A percentile compares a stretch with the other conserved stretches of the same genome.
phyloP scores from a whole-genome alignment of 2,888 invertebrate species.

The Trissolcus brochymenae region DNA sequence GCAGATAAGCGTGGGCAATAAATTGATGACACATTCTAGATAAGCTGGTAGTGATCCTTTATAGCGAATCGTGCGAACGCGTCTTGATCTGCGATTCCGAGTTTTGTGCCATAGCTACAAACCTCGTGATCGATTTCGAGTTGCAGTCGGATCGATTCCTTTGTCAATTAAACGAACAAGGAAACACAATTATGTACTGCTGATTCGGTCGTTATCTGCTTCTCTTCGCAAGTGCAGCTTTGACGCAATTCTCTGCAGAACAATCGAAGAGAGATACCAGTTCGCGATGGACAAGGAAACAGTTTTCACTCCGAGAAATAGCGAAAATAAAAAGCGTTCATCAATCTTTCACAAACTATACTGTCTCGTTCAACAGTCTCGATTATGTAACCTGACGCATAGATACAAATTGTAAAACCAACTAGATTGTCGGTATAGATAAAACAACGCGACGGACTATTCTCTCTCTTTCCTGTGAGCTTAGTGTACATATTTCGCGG shows the following conservation, averaged over 20 bases:
- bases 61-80: slow-evolving; percentile 26
- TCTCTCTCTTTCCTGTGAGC: slow-evolving; percentile 58
- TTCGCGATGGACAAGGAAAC: slow-evolving; percentile 36
- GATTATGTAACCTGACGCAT: slow-evolving; percentile 22
- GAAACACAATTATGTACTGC: slow-evolving; percentile 17
- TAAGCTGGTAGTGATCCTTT: slow-evolving; percentile 43
- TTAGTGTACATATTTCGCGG: slow-evolving; percentile 63
- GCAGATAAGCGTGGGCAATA: slow-evolving; percentile 45
- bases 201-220: slow-evolving; percentile 27
- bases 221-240: slow-evolving; percentile 29
- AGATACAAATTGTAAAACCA: no score
- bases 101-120: slow-evolving; percentile 1
- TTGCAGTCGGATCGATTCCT: slow-evolving; percentile 27
- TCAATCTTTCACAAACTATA: slow-evolving; percentile 69
- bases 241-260: slow-evolving; percentile 38
- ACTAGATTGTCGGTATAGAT: slow-evolving; percentile 45
- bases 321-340: slow-evolving; percentile 48
- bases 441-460: slow-evolving; percentile 46
- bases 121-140: slow-evolving; percentile 1
- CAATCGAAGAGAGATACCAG: slow-evolving; percentile 51
- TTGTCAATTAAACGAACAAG: slow-evolving; percentile 48
- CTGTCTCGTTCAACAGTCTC: slow-evolving; percentile 62
- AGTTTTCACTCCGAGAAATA: slow-evolving; percentile 35
- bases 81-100: slow-evolving; percentile 31
- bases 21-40: slow-evolving; percentile 42